Conservation (phyloP, 2,797 vertebrate genomes). For the Melanogrammus aeglefinus region DNA sequence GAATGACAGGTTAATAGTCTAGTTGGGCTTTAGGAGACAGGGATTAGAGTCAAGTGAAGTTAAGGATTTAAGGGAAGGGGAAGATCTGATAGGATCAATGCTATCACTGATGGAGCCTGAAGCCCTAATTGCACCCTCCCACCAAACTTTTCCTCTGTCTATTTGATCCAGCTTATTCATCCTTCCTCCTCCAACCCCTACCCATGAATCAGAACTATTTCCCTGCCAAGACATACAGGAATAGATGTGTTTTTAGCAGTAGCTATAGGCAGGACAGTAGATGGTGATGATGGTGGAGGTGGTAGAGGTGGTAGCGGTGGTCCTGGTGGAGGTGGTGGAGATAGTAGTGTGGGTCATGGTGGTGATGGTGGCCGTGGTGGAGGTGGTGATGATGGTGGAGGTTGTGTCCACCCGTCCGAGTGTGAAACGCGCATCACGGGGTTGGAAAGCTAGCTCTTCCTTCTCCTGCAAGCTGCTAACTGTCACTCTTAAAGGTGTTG, state of each 20-base stretch:
- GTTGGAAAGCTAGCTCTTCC: neutral
- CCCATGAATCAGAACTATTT: too few relatives aligned
- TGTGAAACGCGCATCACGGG: neutral
- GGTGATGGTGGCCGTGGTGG: neutral
- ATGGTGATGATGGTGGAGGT: neutral
- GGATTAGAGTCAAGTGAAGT: slow-evolving; percentile 50
- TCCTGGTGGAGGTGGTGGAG: too few relatives aligned
- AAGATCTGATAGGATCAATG: slow-evolving; percentile 50
- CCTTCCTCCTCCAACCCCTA: neutral
- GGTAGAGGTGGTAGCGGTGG: too few relatives aligned
- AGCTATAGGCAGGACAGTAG: neutral
- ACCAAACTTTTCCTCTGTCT: slow-evolving; percentile 50
- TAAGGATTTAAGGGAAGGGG: slow-evolving; percentile 12
- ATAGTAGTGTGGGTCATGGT: too few relatives aligned
- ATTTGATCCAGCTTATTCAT: neutral
- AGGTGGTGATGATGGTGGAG: neutral
- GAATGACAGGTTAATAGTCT: slow-evolving; percentile 3
- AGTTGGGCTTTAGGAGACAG: slow-evolving; percentile 48
- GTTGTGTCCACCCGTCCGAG: neutral
- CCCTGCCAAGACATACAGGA: neutral
- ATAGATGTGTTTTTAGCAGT: neutral
- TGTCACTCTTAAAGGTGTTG: too few relatives aligned
- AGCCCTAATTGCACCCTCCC: slow-evolving; percentile 28
- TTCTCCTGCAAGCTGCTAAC: neutral
- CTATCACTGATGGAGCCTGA: slow-evolving; percentile 57